phyloP scores from a whole-genome alignment of 2,888 invertebrate species.

The Unio delphinus region DNA sequence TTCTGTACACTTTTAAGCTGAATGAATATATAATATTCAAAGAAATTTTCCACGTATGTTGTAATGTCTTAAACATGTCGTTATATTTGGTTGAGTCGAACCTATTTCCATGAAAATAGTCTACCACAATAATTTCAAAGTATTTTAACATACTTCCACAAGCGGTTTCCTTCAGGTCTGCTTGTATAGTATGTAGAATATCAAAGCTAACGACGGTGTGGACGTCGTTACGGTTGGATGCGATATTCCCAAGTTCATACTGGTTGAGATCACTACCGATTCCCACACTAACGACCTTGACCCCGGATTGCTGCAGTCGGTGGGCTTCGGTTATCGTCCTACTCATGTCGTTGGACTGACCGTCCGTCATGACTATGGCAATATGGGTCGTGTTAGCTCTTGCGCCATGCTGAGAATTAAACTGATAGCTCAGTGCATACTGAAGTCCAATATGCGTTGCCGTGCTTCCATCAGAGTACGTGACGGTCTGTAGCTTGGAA shows the following conservation, averaged over 20 bases:
- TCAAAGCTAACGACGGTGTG: constrained; percentile 38
- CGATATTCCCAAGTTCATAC: constrained; percentile 38
- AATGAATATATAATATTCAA: too few relatives aligned
- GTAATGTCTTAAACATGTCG: too few relatives aligned
- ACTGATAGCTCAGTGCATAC: constrained; percentile 31
- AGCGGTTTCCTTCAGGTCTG: constrained; percentile 4
- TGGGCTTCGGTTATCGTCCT: constrained; percentile 33
- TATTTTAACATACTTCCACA: too few relatives aligned
- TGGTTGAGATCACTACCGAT: constrained; percentile 40
- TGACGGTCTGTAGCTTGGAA: constrained; percentile 22
- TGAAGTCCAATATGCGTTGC: constrained; percentile 35
- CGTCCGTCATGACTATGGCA: constrained; percentile 46
- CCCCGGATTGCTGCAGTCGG: constrained; percentile 16
- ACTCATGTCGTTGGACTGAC: constrained; percentile 29
- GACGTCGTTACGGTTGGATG: constrained; percentile 35
- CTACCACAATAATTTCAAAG: too few relatives aligned
- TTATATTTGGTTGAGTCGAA: too few relatives aligned
- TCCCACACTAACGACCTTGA: constrained; percentile 41
- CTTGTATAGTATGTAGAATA: constrained; percentile 25
- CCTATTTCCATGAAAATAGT: too few relatives aligned
- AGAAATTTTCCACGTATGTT: too few relatives aligned
- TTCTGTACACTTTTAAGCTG: too few relatives aligned
- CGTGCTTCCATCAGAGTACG: constrained; percentile 29
- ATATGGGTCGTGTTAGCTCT: constrained; percentile 33
- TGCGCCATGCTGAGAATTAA: constrained; percentile 25